A percentile compares a stretch with the other conserved stretches of the same genome.
These are phyloP conservation scores for Bombus picipes DNA, from an alignment of 1,140 invertebrate species.

Conservation along the genomic window DNA sequence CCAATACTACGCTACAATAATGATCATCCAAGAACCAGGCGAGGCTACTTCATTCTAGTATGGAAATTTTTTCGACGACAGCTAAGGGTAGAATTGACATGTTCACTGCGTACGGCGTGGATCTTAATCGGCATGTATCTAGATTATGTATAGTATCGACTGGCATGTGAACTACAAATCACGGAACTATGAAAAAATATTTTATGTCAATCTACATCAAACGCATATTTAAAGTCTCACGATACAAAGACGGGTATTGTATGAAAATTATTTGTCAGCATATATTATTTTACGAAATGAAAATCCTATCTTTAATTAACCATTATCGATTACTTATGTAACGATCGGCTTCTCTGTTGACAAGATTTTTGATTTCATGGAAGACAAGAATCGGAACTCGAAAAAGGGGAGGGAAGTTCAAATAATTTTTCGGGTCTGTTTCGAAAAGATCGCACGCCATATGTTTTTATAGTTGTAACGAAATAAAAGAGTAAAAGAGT, in stretches of 20 bases:
- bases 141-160: not conserved
- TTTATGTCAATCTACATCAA: not conserved
- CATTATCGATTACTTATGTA: not conserved
- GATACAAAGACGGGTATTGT: too few relatives aligned
- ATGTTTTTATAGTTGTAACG: not conserved
- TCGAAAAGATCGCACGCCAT: too few relatives aligned
- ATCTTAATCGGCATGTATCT: too few relatives aligned
- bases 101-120: not conserved
- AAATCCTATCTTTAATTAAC: not conserved
- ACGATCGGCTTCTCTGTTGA: slow-evolving; percentile 12
- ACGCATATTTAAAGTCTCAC: not conserved
- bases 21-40: not conserved
- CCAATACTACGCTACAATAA: not conserved
- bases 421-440: not conserved
- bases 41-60: slow-evolving; percentile 1
- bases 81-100: not conserved
- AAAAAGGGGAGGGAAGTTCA: too few relatives aligned
- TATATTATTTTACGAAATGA: too few relatives aligned
- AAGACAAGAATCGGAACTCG: not conserved
- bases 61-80: slow-evolving; percentile 55
- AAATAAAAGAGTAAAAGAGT: not conserved
- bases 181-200: not conserved
- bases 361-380: too few relatives aligned
- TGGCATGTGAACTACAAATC: too few relatives aligned
- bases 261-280: too few relatives aligned